Base-by-base conservation (phyloP, 2,888 invertebrate species). In the Drosophila greeni region DNA sequence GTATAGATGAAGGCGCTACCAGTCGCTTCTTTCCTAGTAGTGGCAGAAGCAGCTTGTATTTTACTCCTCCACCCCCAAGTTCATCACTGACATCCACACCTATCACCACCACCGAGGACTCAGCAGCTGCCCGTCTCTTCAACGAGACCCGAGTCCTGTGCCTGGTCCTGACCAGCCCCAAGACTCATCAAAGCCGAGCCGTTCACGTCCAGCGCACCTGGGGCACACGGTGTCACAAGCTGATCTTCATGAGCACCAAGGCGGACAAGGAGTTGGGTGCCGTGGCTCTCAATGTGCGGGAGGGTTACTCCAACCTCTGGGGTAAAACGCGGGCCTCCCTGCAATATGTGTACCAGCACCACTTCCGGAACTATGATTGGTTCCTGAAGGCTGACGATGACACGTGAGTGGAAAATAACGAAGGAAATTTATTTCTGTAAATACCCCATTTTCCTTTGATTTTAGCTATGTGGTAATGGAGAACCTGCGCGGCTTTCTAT, bases 281-380 rank as follows among this genome's bases (percentile, higher is more conserved):
- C 0, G 90, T 98, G 23, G 93, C 93, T 45, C 90, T 98, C 53
- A 92, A 94, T 2, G 95, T 97, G 0, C 88, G 90, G 7, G 98
- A 98, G 87, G 97, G 97, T 0, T 90, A 97, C 20, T 92, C 96
- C 79, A 92, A 94, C 85, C 90, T 98, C 5, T 99, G 99, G 98
- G 95, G 93, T 2, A 99, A 98, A 90, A 98, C 98, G 0, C 97
- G 97, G 87, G 94, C 93, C 72, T 96, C 97, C 0, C 97, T 97
- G 87, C 92, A 93, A 80, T 95, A 97, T 86, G 92, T 96, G 12
- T 95, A 96, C 86, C 91, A 95, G 73, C 90, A 97, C 85, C 93
- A 97, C 87, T 90, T 93, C 37, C 91, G 95, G 73, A 91, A 97
- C 42, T 95, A 94, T 4, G 98, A 98, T 89, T 98, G 97, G 97